A percentile compares a stretch with the other conserved stretches of the same genome.
These are phyloP conservation scores for Sceliomorpha sp. DNA, from an alignment of 2,888 invertebrate species.

Conservation along the genomic window DNA sequence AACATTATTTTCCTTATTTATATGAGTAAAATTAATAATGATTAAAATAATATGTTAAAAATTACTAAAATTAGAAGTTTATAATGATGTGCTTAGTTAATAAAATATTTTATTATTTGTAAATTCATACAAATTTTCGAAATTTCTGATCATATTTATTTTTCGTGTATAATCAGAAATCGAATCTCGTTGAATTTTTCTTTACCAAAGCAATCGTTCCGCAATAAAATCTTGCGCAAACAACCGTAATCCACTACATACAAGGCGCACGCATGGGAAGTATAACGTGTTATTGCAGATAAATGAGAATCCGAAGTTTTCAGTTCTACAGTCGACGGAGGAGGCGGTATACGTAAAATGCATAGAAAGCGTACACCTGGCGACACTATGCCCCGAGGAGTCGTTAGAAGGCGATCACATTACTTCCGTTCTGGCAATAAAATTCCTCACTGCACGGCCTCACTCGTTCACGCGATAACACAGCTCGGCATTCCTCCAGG, in stretches of 20 bases:
- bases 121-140: too few species aligned
- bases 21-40: too few species aligned
- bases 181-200: too few species aligned
- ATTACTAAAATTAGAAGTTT: too few species aligned
- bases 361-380: constrained; percentile 51
- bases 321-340: constrained; percentile 23
- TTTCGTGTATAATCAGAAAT: too few species aligned
- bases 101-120: too few species aligned
- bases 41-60: too few species aligned
- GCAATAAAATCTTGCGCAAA: constrained; percentile 37
- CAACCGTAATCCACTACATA: constrained; percentile 19
- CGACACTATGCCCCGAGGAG: constrained; percentile 54
- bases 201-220: background rate
- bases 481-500: constrained; percentile 48
- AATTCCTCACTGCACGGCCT: constrained; percentile 32
- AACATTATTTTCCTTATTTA: too few species aligned
- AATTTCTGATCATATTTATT: too few species aligned
- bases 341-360: constrained; percentile 44
- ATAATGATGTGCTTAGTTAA: too few species aligned
- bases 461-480: constrained; percentile 49
- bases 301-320: constrained; percentile 52
- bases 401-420: constrained; percentile 56
- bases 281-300: constrained; percentile 41
- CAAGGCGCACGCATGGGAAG: constrained; percentile 13
- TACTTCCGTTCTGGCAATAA: constrained; percentile 56